Percentiles rank a stretch among this genome's conserved stretches.
phyloP scores from a whole-genome alignment of 2,797 vertebrate genomes.

The Nothura maculosa region DNA sequence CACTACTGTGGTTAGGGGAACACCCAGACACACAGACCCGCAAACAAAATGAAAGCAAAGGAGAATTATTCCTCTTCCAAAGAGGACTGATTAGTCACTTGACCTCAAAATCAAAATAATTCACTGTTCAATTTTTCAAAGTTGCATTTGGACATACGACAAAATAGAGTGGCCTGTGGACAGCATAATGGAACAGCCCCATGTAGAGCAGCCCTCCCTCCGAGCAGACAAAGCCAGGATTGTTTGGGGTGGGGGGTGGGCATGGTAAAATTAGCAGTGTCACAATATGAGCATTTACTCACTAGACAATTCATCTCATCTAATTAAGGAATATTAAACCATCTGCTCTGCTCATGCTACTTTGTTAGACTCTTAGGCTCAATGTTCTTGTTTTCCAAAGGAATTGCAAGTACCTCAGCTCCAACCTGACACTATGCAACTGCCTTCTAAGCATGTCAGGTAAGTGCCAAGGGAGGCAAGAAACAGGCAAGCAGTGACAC shows the following conservation, averaged over 20 bases:
- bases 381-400: not conserved
- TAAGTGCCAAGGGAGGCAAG: fast-evolving
- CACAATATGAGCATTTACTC: not conserved
- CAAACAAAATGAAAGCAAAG: not conserved
- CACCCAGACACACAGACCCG: not conserved
- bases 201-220: not conserved
- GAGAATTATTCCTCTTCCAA: not conserved
- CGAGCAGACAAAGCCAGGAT: not conserved
- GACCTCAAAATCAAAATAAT: not conserved
- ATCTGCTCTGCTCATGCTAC: not conserved
- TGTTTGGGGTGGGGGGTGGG: not conserved
- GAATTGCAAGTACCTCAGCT: not conserved
- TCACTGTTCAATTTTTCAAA: not conserved
- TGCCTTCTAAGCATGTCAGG: not conserved
- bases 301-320: not conserved
- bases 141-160: not conserved
- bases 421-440: fast-evolving
- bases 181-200: not conserved
- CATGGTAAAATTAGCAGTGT: not conserved
- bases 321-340: not conserved
- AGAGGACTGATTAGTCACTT: not conserved
- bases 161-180: not conserved
- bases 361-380: not conserved
- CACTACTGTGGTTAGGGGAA: fast-evolving
- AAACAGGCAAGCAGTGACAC: fast-evolving